Evolutionary conservation across 2,113 vertebrate species (phyloP).

Genomic region (Eulemur rufifrons): DNA sequence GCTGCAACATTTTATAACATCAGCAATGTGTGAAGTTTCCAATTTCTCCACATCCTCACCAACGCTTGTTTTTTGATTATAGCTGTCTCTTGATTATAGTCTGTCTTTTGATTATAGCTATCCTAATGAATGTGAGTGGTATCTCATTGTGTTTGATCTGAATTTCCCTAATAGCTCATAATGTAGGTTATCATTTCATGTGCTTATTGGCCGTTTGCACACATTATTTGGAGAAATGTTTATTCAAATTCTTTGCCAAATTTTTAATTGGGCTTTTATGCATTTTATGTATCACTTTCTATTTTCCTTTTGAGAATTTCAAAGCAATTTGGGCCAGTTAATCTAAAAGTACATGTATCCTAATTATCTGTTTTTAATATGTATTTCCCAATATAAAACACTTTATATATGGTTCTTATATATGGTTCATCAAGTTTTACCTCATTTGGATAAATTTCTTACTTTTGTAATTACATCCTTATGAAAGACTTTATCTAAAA

Average conservation of each 20-base stretch:
- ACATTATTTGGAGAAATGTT: conserved; percentile 24
- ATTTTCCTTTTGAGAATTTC: background rate
- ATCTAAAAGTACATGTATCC: background rate
- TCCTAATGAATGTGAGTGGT: background rate
- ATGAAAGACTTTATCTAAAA: background rate
- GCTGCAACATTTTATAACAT: background rate
- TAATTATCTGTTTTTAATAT: conserved; percentile 5
- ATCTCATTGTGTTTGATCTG: background rate
- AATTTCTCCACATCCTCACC: background rate
- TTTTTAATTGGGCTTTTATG: conserved; percentile 39
- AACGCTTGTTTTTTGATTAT: background rate
- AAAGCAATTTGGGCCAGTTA: background rate
- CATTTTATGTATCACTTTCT: background rate
- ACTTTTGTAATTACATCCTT: background rate
- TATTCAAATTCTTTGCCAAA: conserved; percentile 25
- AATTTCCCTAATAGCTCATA: background rate
- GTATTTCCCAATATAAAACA: background rate
- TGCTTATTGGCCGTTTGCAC: background rate
- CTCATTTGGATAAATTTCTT: background rate
- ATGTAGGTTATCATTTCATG: background rate
- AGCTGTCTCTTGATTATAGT: background rate
- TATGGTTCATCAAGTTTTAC: background rate
- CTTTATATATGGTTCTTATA: background rate
- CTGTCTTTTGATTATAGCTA: background rate
- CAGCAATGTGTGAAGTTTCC: background rate